phyloP scores from a whole-genome alignment of 2,888 invertebrate species.

The Pyralis farinalis region DNA sequence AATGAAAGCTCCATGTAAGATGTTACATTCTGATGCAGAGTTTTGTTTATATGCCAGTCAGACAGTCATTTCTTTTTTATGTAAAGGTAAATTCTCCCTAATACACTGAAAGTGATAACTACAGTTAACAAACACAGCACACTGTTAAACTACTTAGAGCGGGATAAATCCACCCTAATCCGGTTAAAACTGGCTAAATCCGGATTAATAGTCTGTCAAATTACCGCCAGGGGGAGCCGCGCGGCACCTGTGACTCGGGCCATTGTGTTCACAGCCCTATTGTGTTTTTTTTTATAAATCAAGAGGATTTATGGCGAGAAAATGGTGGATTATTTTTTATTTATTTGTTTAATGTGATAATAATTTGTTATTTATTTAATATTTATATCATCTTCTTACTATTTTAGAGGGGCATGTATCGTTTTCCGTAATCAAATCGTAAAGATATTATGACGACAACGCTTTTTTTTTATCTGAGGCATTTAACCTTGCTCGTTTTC shows the following conservation, averaged over 20 bases:
- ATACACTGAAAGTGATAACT: conserved; percentile 3
- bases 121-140: conserved; percentile 9
- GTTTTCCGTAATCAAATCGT: no score
- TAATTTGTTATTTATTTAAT: neutral
- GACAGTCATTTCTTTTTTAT: no score
- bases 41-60: no score
- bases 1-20: no score
- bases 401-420: no score
- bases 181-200: conserved; percentile 59
- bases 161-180: conserved; percentile 59
- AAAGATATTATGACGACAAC: no score
- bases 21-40: no score
- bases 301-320: conserved; percentile 6
- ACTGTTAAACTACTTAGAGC: conserved; percentile 53
- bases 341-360: conserved; percentile 7
- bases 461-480: no score
- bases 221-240: conserved; percentile 57
- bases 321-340: conserved; percentile 3
- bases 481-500: no score
- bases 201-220: conserved; percentile 80
- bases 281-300: conserved; percentile 7
- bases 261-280: conserved; percentile 3
- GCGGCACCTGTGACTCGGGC: conserved; percentile 52
- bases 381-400: no score
- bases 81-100: neutral